Conservation (phyloP, 2,113 vertebrate species). For the Oryzias curvinotus region DNA sequence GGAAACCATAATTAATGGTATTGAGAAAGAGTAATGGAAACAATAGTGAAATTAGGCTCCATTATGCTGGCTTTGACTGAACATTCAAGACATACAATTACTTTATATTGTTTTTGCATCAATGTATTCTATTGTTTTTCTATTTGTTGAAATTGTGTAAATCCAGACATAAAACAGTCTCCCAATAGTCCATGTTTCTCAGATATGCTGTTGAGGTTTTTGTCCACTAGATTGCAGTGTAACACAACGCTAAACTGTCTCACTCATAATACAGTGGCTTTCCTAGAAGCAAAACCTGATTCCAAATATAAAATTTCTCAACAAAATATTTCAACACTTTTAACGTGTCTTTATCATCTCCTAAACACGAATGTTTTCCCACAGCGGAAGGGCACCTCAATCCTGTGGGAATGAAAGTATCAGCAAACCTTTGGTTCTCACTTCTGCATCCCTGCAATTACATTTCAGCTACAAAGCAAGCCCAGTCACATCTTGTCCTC, state of each 20-base stretch:
- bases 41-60: not conserved
- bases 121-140: not conserved
- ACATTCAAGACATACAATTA: not conserved
- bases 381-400: not conserved
- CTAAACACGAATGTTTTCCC: constrained; percentile 16
- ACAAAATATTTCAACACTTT: no score
- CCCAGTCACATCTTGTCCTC: not conserved
- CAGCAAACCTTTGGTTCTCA: constrained; percentile 19
- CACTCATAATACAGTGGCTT: not conserved
- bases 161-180: not conserved
- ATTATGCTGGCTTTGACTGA: no score
- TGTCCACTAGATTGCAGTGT: constrained; percentile 51
- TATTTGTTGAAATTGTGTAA: not conserved
- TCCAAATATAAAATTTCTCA: not conserved
- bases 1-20: constrained; percentile 6
- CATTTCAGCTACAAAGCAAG: constrained; percentile 12
- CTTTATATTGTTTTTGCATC: not conserved
- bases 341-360: no score
- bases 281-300: not conserved
- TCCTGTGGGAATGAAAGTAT: constrained; percentile 9
- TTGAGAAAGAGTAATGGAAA: constrained; percentile 32
- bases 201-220: not conserved
- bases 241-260: constrained; percentile 3
- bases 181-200: no score
- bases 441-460: not conserved